Conservation (phyloP, 2,888 invertebrate species). For the Balanococcus diminutus region DNA sequence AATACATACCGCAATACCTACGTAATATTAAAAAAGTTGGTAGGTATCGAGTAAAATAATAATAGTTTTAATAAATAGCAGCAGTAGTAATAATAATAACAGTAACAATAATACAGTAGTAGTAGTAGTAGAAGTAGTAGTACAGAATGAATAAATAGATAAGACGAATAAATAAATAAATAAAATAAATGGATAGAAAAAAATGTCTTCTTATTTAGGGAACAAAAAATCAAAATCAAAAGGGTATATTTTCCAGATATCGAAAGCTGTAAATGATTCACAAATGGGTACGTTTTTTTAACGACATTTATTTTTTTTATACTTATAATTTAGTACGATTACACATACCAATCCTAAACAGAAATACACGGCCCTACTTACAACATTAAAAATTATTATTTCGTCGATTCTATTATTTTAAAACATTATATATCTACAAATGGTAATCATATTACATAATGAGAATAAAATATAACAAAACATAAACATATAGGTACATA, state of each 20-base stretch:
- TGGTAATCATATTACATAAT: constrained; percentile 21
- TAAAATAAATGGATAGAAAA: constrained; percentile 16
- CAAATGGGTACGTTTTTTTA: constrained; percentile 10
- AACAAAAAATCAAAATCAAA: background rate
- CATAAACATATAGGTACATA: constrained; percentile 12
- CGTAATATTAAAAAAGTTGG: background rate
- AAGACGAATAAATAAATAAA: background rate
- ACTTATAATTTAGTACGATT: constrained; percentile 15
- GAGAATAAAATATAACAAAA: constrained; percentile 11
- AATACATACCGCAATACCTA: background rate
- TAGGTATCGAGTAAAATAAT: background rate
- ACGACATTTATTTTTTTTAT: background rate
- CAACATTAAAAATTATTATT: constrained; percentile 20
- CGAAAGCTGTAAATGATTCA: constrained; percentile 8
- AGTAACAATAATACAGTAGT: background rate
- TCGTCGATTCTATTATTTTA: constrained; percentile 22
- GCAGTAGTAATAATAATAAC: background rate
- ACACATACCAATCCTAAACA: background rate
- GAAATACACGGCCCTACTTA: constrained; percentile 38
- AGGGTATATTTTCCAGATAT: background rate
- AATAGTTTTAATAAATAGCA: constrained; percentile 1
- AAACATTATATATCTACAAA: background rate
- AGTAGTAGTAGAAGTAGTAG: constrained; percentile 8
- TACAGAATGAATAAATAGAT: constrained; percentile 26
- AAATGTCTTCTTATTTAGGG: background rate